A percentile compares a stretch with the other conserved stretches of the same genome.
Conservation (phyloP, 2,113 vertebrate species). For the Orthonyx spaldingii region DNA sequence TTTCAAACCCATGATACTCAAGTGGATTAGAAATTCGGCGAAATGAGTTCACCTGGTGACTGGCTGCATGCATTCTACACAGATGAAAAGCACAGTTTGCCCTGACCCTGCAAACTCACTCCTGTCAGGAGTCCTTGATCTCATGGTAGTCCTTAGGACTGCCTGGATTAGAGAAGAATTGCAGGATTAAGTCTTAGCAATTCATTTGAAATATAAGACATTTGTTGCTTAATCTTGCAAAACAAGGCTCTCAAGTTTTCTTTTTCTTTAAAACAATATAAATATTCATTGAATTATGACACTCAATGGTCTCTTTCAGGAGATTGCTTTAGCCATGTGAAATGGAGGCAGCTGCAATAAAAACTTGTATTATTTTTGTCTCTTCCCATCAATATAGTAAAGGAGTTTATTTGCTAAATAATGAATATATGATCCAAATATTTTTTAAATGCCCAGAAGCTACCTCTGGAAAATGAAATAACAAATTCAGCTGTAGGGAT, state of each 20-base stretch:
- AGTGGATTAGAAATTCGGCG: not conserved
- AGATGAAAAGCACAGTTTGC: conserved; percentile 38
- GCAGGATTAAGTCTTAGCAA: conserved; percentile 38
- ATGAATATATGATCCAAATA: not conserved
- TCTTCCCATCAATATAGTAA: not conserved
- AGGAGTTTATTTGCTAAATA: not conserved
- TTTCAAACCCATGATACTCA: not conserved
- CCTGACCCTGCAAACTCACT: not conserved
- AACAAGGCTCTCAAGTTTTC: conserved; percentile 38
- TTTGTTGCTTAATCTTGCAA: conserved; percentile 55
- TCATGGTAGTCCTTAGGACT: conserved; percentile 14
- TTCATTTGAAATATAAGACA: conserved; percentile 54
- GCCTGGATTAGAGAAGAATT: conserved; percentile 22
- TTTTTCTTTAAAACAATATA: conserved; percentile 25
- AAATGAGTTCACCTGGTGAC: conserved; percentile 9
- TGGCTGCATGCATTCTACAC: not conserved
- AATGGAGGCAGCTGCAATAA: not conserved
- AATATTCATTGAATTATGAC: conserved; percentile 18
- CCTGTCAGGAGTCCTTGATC: conserved; percentile 30
- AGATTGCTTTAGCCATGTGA: not conserved
- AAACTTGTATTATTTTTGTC: not conserved
- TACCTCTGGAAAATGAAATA: not conserved
- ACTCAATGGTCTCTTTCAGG: conserved; percentile 16
- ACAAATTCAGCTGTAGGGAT: not conserved
- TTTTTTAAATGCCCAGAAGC: not conserved